Base-by-base conservation (phyloP, 2,797 vertebrate genomes). In the Linurgus olivaceus region DNA sequence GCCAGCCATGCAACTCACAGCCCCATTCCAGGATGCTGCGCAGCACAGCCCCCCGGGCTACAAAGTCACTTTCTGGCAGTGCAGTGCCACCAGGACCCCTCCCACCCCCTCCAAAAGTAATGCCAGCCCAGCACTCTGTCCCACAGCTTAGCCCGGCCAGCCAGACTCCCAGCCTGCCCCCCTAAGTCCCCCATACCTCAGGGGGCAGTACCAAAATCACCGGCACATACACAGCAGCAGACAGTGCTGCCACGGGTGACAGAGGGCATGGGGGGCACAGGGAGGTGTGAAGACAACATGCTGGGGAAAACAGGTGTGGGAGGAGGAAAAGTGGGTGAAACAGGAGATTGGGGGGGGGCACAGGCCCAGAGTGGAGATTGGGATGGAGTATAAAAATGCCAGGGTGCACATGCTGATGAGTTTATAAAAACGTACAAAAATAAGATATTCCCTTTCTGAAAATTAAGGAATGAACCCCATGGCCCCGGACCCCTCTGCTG, bases 401-500 rank as follows among this genome's bases (percentile, higher is more conserved):
- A 82, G 89, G 91, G 93, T 70, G 51, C 85, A 79, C 93, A 90
- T 28, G 3, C 52, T 44, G 71, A 73, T 5, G 6, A 74, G 77
- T 91, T 96, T 93, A 97, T 96, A 96, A 96, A 97, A 97, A 96
- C 1, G 62, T 96, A 96, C 59, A 96, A 97, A 97, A 96, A 91
- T 96, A 97, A 89, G 93, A 96, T 93, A 96, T 88, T 97, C 88
- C 92, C 90, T 85, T 91, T 86, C 17, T 17, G 54, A 97, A 94
- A 96, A 94, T 47, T 33, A 90, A 91, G 61, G 86, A 94, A 95
- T 7, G 86, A 84, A 68, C 44, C 95, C 83, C 74, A 35, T 9
- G 20, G 68, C 37, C 66, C 85, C 54, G 1, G 7, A 77, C 40
- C 93, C 91, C 38, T 63, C n/a, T 0, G 3, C 72, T 74, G 59